Conservation (phyloP, 2,113 vertebrate species). For the Marmota monax region DNA sequence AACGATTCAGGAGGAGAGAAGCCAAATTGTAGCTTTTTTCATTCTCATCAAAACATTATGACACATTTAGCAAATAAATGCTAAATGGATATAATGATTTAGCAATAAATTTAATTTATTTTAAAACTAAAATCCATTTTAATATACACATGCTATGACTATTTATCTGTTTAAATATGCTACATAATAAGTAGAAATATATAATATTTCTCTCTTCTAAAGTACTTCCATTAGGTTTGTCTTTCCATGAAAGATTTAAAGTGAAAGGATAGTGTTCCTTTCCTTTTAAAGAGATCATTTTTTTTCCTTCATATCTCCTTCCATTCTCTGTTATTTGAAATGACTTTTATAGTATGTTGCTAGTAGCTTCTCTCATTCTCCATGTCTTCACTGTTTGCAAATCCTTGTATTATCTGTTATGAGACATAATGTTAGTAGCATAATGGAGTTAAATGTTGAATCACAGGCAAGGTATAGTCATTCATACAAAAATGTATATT, state of each 20-base stretch:
- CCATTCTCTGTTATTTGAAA: background rate
- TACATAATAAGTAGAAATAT: background rate
- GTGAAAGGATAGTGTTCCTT: background rate
- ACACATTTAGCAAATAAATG: background rate
- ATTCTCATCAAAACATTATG: background rate
- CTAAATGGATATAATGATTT: background rate
- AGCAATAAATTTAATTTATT: background rate
- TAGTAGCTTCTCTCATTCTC: background rate
- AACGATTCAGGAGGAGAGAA: background rate
- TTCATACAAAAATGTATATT: no score
- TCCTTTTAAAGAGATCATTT: background rate
- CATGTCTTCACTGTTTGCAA: background rate
- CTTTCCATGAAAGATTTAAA: constrained; percentile 24
- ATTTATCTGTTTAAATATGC: background rate
- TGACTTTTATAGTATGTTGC: background rate
- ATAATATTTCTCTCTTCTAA: background rate
- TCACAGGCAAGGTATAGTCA: background rate
- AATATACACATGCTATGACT: background rate
- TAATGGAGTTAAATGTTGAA: background rate
- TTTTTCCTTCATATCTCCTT: background rate
- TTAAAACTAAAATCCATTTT: background rate
- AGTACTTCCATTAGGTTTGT: background rate
- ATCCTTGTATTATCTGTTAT: background rate
- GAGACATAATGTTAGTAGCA: background rate
- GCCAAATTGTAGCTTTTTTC: background rate